A percentile compares a stretch with the other conserved stretches of the same genome.
These are phyloP conservation scores for Eutrigla gurnardus DNA, from an alignment of 2,797 vertebrate species.

Conservation along the genomic window DNA sequence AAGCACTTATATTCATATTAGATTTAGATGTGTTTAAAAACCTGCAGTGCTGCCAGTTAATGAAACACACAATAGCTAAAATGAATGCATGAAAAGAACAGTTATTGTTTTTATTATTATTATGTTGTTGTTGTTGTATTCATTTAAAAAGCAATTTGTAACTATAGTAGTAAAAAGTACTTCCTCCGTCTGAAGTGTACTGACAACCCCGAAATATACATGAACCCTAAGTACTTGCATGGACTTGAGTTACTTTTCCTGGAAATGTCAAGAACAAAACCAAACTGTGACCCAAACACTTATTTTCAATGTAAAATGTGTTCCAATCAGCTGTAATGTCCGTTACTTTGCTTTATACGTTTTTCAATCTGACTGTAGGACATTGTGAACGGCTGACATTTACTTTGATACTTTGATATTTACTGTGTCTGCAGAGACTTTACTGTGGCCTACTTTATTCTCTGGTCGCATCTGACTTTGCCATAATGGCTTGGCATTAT, in stretches of 20 bases:
- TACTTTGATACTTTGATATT: conserved; percentile 20
- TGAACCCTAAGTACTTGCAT: too few relatives aligned
- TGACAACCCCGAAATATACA: too few relatives aligned
- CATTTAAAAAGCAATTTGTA: too few relatives aligned
- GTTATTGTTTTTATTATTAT: neutral
- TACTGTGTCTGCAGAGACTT: conserved; percentile 6
- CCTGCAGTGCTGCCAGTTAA: neutral
- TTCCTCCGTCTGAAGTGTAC: too few relatives aligned
- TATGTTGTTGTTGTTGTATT: too few relatives aligned
- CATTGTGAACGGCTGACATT: neutral
- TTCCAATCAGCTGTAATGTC: neutral
- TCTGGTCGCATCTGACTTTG: conserved; percentile 26
- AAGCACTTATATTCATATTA: neutral
- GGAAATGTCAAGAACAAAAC: too few relatives aligned
- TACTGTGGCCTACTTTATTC: conserved; percentile 22
- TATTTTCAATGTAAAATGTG: neutral
- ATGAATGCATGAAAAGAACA: neutral
- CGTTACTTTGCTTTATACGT: neutral
- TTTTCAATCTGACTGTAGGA: neutral
- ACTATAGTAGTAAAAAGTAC: too few relatives aligned
- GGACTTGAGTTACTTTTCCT: too few relatives aligned
- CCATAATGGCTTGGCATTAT: conserved; percentile 24
- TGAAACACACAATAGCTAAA: neutral
- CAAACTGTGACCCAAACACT: neutral
- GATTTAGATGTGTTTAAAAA: neutral